Percentiles rank a stretch among this genome's conserved stretches.
Evolutionary conservation across 2,113 vertebrate species (phyloP).

Genomic region (Dicerorhinus sumatrensis): DNA sequence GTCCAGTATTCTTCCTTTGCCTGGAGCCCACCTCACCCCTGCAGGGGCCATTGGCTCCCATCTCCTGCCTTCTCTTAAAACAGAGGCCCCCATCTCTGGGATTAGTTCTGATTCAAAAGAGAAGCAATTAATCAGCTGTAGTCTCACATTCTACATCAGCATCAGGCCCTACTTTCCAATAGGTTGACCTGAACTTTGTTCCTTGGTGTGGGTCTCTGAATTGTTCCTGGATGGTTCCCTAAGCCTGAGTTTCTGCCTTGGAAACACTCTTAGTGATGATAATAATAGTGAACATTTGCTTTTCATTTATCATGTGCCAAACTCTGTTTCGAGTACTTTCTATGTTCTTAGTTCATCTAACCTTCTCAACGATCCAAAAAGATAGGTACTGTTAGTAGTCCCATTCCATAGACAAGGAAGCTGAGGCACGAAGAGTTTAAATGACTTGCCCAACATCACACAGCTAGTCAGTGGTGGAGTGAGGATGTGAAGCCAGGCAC

Average conservation of each 20-base stretch:
- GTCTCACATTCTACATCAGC: background rate
- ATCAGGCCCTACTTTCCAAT: background rate
- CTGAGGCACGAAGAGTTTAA: background rate
- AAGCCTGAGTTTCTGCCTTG: background rate
- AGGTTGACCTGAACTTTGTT: background rate
- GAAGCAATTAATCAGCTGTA: background rate
- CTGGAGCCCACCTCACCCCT: no score
- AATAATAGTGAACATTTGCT: background rate
- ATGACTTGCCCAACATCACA: background rate
- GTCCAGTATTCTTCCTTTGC: background rate
- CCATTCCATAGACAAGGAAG: background rate
- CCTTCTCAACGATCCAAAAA: background rate
- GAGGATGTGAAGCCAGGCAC: background rate
- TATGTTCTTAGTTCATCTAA: background rate
- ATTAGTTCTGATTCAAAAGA: background rate
- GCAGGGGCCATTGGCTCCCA: accelerated
- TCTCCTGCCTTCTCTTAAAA: background rate
- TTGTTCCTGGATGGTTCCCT: background rate
- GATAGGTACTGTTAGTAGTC: no score
- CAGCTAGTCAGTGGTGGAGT: background rate
- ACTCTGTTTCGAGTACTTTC: background rate
- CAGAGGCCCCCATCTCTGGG: background rate
- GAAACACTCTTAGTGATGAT: background rate
- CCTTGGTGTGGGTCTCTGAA: background rate
- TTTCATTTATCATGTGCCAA: background rate